Percentiles rank a stretch among this genome's conserved stretches.
Conservation (phyloP, 1,140 invertebrate genomes). For the Tribolium madens region DNA sequence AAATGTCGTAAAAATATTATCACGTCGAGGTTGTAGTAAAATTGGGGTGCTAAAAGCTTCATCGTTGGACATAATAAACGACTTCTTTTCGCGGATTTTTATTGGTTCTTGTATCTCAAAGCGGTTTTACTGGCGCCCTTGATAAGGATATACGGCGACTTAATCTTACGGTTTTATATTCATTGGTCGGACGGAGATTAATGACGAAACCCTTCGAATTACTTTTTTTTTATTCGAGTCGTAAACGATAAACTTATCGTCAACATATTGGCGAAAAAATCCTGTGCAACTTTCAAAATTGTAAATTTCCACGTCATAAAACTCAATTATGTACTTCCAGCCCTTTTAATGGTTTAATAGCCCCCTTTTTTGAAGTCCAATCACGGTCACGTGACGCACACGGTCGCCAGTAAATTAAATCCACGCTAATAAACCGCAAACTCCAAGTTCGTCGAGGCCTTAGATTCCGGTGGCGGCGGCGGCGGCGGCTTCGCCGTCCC, state of each 20-base stretch:
- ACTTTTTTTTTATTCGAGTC: slow-evolving; percentile 29
- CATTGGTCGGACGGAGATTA: slow-evolving; percentile 31
- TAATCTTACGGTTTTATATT: slow-evolving; percentile 34
- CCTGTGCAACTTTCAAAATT: too few species aligned
- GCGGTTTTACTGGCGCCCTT: slow-evolving; percentile 12
- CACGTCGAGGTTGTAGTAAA: slow-evolving; percentile 39
- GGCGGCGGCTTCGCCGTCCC: too few species aligned
- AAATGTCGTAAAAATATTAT: slow-evolving; percentile 46
- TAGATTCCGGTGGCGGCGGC: slow-evolving; percentile 45
- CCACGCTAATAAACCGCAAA: slow-evolving; percentile 50
- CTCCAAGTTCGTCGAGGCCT: slow-evolving; percentile 43
- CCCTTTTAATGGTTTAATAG: too few species aligned
- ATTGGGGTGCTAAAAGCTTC: slow-evolving; percentile 43
- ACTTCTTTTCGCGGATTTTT: slow-evolving; percentile 31
- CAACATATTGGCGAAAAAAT: slow-evolving; percentile 1
- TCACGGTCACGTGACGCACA: slow-evolving; percentile 46
- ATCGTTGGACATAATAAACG: slow-evolving; percentile 32
- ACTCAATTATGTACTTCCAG: too few species aligned
- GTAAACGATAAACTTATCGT: slow-evolving; percentile 12
- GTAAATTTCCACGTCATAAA: too few species aligned
- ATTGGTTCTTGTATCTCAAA: slow-evolving; percentile 37
- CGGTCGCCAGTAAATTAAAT: slow-evolving; percentile 51
- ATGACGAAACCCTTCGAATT: slow-evolving; percentile 27
- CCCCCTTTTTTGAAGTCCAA: neutral
- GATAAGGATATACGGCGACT: slow-evolving; percentile 33